Base-by-base conservation (phyloP, 2,797 vertebrate genomes). In the Tragelaphus oryx region DNA sequence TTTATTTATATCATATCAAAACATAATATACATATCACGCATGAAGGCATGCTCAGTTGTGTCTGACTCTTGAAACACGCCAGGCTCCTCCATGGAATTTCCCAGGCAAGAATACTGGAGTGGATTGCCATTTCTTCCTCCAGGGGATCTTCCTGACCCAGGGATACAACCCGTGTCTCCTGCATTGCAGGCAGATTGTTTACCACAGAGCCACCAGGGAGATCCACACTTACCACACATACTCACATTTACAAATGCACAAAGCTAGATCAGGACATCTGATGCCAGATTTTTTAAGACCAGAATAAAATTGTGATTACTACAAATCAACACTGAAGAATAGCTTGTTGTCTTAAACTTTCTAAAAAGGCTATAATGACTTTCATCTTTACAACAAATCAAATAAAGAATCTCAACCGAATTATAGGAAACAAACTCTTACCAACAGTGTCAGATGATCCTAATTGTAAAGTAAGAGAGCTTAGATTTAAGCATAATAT, bases 221-320 rank as follows among this genome's bases (percentile, higher is more conserved):
- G 11, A 71, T 71, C 68, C 37, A 71, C 17, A 30, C 46, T 20
- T 3, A n/a, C 4, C 18, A 24, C 18, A 30, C 87, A 10, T 18
- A 46, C 37, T 14, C n/a, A 14, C 13, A 46, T 14, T 28, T 9
- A 46, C 71, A 75, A 74, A 74, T 8, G 60, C 1, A 85, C 20
- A 26, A 3, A 82, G 46, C 76, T 10, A 85, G 22, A 83, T 30
- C 20, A 80, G 24, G 26, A 30, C 46, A 68, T 48, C 16, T 46
- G 22, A 41, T 6, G 93, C 88, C 89, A 94, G 28, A 28, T 95
- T 97, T 97, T 82, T 95, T 95, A 96, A 97, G 86, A 94, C 88
- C 87, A 95, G 98, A 98, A 97, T 97, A 98, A 98, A 98, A 98
- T 96, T 97, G 93, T 97, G 97, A 98, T 98, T 98, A 98, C 93